Evolutionary conservation across 2,888 invertebrate species (phyloP), one percentile per base, ranked within the genome.

Genomic region (Stenoptilia bipunctidactyla): DNA sequence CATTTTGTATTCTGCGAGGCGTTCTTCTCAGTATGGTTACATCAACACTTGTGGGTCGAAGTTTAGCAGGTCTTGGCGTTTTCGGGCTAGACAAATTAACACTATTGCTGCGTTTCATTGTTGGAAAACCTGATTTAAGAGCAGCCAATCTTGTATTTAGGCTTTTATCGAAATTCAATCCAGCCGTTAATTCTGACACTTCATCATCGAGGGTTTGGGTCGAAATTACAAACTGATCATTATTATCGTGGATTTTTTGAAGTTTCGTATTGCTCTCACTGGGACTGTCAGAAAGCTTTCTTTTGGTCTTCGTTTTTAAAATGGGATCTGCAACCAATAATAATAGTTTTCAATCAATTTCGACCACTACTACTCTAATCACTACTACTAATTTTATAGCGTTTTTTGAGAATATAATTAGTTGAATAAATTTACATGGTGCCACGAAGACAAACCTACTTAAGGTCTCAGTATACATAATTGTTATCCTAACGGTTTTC

Each of bases 61-160:
- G 56, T 54, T 69, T 77, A 1, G 71, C 68, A 1, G 70, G 76
- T 51, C 65, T 75, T 51, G 76, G 75, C 36, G 72, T 70, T 57
- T 66, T 71, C 1, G 66, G 57, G 38, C 63, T 61, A 27, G 55
- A 46, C 15, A 69, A 44, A 27, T 82, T 79, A 9, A 56, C 70
- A 44, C 83, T 84, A 47, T 75, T 80, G 46, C 79, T 72, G 13
- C 84, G 58, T 53, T 79, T 82, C 1, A 50, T 45, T 1, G 70
- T 47, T 46, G 71, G 65, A 4, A 83, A 83, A 45, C 76, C 83
- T 1, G 72, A 65, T 20, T 67, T 58, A 4, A 62, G 46, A 0
- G 75, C 72, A 2, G 71, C 61, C 62, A 3, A 71, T 60, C 30
- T 67, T 62, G 9, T 70, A 74, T 10, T 67, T 67, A n/a, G 69